Conservation (phyloP, 2,888 invertebrate species). For the Nemoura dubitans region DNA sequence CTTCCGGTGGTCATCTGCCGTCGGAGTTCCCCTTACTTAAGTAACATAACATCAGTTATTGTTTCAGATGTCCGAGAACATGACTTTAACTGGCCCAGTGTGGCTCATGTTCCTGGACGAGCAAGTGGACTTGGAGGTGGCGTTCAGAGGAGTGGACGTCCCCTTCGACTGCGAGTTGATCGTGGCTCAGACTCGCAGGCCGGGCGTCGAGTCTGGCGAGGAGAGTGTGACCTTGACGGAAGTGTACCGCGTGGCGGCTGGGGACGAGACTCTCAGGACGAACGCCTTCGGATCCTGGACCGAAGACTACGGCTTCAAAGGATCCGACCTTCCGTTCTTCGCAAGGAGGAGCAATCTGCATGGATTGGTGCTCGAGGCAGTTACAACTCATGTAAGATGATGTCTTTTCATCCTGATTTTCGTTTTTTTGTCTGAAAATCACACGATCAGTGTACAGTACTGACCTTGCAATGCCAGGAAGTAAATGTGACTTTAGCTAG, state of each 20-base stretch:
- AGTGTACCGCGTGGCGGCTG: background rate
- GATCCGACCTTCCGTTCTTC: background rate
- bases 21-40: no score
- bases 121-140: background rate
- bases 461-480: no score
- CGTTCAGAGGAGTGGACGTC: background rate
- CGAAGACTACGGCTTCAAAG: background rate
- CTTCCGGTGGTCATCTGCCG: no score
- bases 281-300: background rate
- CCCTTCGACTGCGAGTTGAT: background rate
- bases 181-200: background rate
- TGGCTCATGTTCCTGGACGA: background rate
- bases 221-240: background rate
- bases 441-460: no score
- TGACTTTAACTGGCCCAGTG: background rate
- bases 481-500: no score
- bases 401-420: no score
- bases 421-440: no score
- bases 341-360: constrained; percentile 20
- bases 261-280: background rate
- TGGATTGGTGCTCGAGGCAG: background rate
- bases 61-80: background rate
- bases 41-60: no score
- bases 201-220: background rate
- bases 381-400: background rate